phyloP scores from a whole-genome alignment of 2,113 vertebrate genomes.

The Trachemys scripta region DNA sequence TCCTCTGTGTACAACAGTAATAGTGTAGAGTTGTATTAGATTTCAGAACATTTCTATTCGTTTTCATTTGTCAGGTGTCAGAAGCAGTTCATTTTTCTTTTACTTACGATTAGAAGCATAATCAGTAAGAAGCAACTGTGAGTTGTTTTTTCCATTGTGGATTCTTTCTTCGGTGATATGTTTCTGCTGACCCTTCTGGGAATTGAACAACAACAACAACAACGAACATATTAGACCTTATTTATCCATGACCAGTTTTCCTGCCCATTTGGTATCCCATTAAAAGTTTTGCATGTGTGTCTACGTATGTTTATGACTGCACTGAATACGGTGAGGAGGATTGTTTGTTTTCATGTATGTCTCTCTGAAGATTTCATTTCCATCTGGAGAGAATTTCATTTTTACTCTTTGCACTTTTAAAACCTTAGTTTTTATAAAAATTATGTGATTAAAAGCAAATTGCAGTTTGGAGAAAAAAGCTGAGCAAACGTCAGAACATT shows the following conservation, averaged over 20 bases:
- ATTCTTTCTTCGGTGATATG: conserved; percentile 29
- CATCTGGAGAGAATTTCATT: neutral
- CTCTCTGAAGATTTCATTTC: neutral
- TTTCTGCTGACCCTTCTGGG: conserved; percentile 29
- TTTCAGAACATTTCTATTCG: neutral
- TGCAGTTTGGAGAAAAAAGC: neutral
- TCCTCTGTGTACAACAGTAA: neutral
- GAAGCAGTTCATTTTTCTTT: neutral
- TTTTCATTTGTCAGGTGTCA: neutral
- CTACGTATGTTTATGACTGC: accelerated
- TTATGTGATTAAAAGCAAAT: neutral
- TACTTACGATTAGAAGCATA: conserved; percentile 77
- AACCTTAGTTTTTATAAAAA: neutral
- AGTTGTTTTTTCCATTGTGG: conserved; percentile 66
- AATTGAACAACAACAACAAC: conserved; percentile 44
- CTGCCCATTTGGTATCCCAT: neutral
- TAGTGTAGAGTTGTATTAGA: neutral
- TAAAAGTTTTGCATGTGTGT: neutral
- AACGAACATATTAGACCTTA: conserved; percentile 22
- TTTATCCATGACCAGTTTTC: neutral
- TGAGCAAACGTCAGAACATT: neutral
- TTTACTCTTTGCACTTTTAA: neutral
- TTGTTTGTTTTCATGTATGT: accelerated
- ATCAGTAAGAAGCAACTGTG: conserved; percentile 68
- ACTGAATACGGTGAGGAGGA: neutral